Evolutionary conservation across 2,113 vertebrate genomes (phyloP), one percentile per base, ranked within the genome.

Genomic region (Eurystomus gularis): DNA sequence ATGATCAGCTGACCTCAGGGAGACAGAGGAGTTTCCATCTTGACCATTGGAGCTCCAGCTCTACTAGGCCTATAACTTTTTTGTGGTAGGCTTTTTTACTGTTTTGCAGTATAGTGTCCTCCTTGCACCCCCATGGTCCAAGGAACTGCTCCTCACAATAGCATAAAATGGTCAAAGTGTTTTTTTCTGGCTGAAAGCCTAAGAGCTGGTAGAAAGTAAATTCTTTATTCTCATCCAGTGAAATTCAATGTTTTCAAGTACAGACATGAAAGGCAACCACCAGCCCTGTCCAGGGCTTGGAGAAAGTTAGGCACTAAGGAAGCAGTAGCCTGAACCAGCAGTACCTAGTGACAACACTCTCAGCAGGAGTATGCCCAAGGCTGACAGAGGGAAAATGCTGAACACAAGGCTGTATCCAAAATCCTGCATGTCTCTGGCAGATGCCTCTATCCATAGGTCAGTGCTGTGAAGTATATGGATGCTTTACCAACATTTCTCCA

Each of bases 391-490:
- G 19, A 33, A 79, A 82, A 82, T 5, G 28, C 17, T 44, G 61
- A 26, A 17, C 31, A 49, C 31, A 80, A 31, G 39, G 28, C 28
- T 84, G 40, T 42, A 20, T 49, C 52, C 52, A 79, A 54, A 61
- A 55, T 26, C 29, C 37, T 42, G 10, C 29, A 35, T 46, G 54
- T 35, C 58, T 52, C 49, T 55, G 62, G 16, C 17, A 85, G 31
- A 25, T 75, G 42, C 12, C 20, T 72, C 49, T 73, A 39, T 9
- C 16, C 31, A 14, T 33, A 57, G 49, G 49, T 35, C 49, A 70
- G 68, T 2, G 8, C 9, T 46, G 11, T 7, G 48, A 24, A 37
- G 37, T 0, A 0, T 9, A 18, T 7, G 7, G 35, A 35, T 48
- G 44, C 39, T 69, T 90, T 33, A 77, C 28, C 1, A 4, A 10